Evolutionary conservation across 92 coral and sea anemone genomes (phyloP).

Genomic region (Palythoa heliodiscus): DNA sequence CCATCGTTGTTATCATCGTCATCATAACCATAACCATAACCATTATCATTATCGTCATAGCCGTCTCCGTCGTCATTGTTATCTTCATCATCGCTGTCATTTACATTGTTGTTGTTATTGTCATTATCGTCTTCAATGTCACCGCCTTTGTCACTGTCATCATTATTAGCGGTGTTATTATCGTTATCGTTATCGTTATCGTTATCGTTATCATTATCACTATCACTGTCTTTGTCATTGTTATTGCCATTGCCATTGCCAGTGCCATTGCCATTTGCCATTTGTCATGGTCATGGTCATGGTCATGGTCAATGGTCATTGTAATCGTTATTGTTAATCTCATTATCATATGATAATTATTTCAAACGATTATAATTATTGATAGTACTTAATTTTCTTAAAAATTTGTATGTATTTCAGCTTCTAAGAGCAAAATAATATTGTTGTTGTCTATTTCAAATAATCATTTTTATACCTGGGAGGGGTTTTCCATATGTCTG

Average conservation of each 20-base stretch:
- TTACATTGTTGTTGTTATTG: neutral
- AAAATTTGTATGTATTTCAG: no score
- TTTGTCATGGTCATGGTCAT: neutral
- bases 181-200: neutral
- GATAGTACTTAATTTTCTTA: no score
- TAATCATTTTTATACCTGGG: neutral
- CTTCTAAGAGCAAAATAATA: no score
- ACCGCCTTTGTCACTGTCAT: neutral
- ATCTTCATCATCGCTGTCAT: neutral
- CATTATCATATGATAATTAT: neutral
- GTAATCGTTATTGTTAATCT: neutral
- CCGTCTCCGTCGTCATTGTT: neutral
- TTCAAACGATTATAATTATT: no score
- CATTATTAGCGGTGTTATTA: neutral
- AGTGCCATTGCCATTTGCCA: neutral
- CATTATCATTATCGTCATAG: neutral
- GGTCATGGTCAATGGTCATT: neutral
- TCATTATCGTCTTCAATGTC: neutral
- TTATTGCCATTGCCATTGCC: neutral
- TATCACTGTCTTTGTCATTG: neutral
- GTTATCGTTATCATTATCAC: neutral
- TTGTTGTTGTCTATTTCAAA: no score
- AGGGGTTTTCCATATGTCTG: slow-evolving; percentile 7
- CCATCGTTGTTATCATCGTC: neutral
- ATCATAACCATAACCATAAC: neutral